Percentiles rank a stretch among this genome's conserved stretches.
Conservation (phyloP, 2,113 vertebrate species). For the Atherinomorus stipes region DNA sequence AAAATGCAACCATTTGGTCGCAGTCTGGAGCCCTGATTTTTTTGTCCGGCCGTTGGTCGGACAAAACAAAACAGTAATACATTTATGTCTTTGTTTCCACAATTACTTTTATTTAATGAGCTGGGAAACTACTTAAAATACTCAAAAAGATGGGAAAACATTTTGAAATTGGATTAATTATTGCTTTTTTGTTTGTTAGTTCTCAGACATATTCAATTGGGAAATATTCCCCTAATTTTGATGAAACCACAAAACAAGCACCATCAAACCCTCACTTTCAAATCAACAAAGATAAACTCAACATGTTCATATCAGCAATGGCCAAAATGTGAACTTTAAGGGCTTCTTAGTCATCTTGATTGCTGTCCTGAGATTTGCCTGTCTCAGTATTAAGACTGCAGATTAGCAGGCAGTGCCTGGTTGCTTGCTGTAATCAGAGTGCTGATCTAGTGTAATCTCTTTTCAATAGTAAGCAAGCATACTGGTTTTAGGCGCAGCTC, state of each 20-base stretch:
- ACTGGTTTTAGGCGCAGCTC: constrained; percentile 32
- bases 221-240: neutral
- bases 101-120: too few species aligned
- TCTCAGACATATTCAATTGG: neutral
- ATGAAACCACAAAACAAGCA: neutral
- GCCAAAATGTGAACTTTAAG: constrained; percentile 7
- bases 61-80: too few species aligned
- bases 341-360: constrained; percentile 38
- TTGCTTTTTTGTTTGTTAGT: too few species aligned
- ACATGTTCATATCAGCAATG: constrained; percentile 16
- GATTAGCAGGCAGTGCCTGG: constrained; percentile 66
- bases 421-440: constrained; percentile 65
- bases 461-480: constrained; percentile 55
- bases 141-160: too few species aligned
- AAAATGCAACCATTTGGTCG: too few species aligned
- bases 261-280: neutral
- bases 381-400: constrained; percentile 55
- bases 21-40: too few species aligned
- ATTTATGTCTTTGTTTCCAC: too few species aligned
- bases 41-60: too few species aligned
- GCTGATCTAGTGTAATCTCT: constrained; percentile 71
- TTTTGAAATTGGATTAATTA: too few species aligned
- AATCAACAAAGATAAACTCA: neutral
- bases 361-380: constrained; percentile 56
- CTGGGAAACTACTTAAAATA: too few species aligned